Percentiles rank a stretch among this genome's conserved stretches.
phyloP scores from a whole-genome alignment of 2,888 invertebrate species.

The Epistrophella euchroma region DNA sequence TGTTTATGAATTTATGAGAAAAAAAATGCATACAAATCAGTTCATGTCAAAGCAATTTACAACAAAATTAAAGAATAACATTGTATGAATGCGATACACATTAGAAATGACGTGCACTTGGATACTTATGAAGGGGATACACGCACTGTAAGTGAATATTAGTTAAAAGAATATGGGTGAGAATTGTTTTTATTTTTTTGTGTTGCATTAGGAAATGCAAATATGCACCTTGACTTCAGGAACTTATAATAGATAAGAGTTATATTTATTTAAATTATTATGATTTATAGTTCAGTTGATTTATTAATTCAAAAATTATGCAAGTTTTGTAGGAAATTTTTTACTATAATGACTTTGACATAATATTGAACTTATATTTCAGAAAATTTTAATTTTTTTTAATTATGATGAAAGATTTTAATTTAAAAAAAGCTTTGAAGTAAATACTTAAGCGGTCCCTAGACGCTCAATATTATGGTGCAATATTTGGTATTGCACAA shows the following conservation, averaged over 20 bases:
- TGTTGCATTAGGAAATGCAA: neutral
- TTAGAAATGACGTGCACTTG: conserved; percentile 7
- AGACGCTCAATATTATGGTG: no score
- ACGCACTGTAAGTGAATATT: conserved; percentile 19
- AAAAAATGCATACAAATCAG: conserved; percentile 35
- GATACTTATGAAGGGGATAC: conserved; percentile 19
- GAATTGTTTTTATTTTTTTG: neutral
- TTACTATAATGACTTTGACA: no score
- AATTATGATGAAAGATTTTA: no score
- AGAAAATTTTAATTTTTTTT: no score
- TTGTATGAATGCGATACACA: neutral
- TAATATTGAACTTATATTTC: no score
- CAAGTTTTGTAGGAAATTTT: neutral
- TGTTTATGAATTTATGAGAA: conserved; percentile 12
- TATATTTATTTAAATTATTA: neutral
- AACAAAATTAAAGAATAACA: conserved; percentile 6
- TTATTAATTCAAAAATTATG: neutral
- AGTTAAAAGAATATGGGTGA: neutral
- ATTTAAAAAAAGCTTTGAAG: no score
- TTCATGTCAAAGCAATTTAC: conserved; percentile 22
- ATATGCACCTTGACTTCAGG: neutral
- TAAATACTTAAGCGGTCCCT: no score
- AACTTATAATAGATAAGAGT: conserved; percentile 1
- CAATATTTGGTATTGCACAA: no score
- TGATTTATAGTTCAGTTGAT: neutral